Percentiles rank a stretch among this genome's conserved stretches.
Evolutionary conservation across 1,140 invertebrate genomes (phyloP).

Genomic region (Bombus pascuorum): DNA sequence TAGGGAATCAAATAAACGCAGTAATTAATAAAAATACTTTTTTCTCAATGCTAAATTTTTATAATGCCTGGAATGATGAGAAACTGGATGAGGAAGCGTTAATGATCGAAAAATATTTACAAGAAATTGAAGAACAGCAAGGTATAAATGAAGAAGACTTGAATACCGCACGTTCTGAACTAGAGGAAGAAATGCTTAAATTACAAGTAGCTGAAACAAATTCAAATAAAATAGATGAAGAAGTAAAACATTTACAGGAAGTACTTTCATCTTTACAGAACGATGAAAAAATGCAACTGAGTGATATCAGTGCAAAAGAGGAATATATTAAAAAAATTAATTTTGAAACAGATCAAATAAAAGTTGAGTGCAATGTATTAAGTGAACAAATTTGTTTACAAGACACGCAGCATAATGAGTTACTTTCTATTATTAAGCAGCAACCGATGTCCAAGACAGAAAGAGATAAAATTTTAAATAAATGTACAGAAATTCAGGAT

Average conservation of each 20-base stretch:
- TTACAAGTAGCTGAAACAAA: constrained; percentile 51
- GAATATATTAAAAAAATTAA: constrained; percentile 53
- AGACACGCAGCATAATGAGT: constrained; percentile 51
- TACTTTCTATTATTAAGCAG: constrained; percentile 59
- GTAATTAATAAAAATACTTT: constrained; percentile 61
- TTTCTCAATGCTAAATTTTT: constrained; percentile 63
- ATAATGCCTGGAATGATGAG: constrained; percentile 72
- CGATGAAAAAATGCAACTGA: constrained; percentile 52
- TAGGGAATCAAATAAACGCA: constrained; percentile 56
- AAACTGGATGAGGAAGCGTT: constrained; percentile 69
- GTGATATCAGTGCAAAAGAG: constrained; percentile 49
- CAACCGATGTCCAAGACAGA: constrained; percentile 71
- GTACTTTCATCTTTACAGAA: constrained; percentile 46
- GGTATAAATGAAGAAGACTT: constrained; percentile 63
- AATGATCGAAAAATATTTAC: constrained; percentile 64
- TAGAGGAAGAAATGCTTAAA: constrained; percentile 49
- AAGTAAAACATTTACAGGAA: constrained; percentile 53
- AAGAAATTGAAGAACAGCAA: constrained; percentile 58
- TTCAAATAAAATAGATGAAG: constrained; percentile 42
- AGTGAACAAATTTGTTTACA: constrained; percentile 55
- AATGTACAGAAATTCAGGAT: constrained; percentile 67
- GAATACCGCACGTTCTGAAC: constrained; percentile 24
- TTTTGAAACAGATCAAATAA: constrained; percentile 61
- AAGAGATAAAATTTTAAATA: constrained; percentile 65
- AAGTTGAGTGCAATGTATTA: constrained; percentile 48